Percentiles rank a stretch among this genome's conserved stretches.
Evolutionary conservation across 2,888 invertebrate genomes (phyloP).

Genomic region (Phorcus lineatus): DNA sequence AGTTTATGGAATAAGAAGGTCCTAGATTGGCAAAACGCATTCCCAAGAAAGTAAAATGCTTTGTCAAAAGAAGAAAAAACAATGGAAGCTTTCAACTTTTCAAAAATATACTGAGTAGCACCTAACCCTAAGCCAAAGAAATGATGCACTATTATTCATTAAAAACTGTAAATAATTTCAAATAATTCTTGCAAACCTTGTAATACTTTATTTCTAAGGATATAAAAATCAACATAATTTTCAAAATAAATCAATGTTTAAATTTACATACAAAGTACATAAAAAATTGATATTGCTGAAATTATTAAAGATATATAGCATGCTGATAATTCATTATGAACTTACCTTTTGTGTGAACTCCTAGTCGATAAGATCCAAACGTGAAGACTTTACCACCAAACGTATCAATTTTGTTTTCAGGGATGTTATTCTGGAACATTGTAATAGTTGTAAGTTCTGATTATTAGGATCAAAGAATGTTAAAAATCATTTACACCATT

Average conservation of each 20-base stretch:
- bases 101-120: too few species aligned
- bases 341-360: conserved; percentile 90
- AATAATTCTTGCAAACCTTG: too few species aligned
- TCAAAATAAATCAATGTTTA: too few species aligned
- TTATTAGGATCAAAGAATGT: neutral
- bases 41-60: neutral
- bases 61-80: neutral
- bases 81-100: too few species aligned
- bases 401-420: conserved; percentile 87
- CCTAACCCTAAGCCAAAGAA: too few species aligned
- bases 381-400: conserved; percentile 99
- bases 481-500: neutral
- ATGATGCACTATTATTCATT: too few species aligned
- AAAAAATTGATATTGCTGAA: too few species aligned
- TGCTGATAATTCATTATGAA: neutral
- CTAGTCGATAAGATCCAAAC: conserved; percentile 94
- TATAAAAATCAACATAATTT: too few species aligned
- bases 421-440: conserved; percentile 89
- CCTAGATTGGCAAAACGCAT: neutral
- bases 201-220: too few species aligned
- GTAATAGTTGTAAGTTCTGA: neutral
- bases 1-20: neutral
- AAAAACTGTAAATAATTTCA: too few species aligned
- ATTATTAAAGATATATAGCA: too few species aligned
- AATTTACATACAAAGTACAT: too few species aligned